A percentile compares a stretch with the other conserved stretches of the same genome.
Conservation (phyloP, 2,113 vertebrate genomes). For the Typhlomys cinereus region DNA sequence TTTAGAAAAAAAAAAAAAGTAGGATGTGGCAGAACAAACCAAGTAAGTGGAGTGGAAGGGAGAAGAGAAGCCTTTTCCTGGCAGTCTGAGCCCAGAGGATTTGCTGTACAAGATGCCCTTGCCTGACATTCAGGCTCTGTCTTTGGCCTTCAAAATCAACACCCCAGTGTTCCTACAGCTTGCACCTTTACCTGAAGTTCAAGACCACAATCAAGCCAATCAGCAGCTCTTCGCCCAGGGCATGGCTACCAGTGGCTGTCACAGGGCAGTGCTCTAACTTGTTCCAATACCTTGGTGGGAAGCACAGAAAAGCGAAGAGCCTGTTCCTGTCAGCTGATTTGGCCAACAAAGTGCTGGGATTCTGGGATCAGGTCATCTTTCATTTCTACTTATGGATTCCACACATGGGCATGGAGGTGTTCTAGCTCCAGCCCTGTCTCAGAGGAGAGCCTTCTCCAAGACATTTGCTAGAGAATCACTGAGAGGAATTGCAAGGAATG, state of each 20-base stretch:
- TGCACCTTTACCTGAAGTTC: constrained; percentile 34
- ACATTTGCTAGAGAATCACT: not conserved
- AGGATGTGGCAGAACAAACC: not conserved
- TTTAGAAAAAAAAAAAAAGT: too few relatives aligned
- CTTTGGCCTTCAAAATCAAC: not conserved
- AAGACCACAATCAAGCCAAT: not conserved
- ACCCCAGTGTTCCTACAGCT: not conserved
- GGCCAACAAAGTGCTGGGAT: not conserved
- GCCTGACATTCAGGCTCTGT: not conserved
- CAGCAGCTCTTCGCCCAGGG: not conserved
- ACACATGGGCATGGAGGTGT: not conserved
- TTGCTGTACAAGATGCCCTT: not conserved
- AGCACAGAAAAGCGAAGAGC: not conserved
- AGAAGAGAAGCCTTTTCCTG: not conserved
- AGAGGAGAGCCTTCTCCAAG: not conserved
- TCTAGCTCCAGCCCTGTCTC: not conserved
- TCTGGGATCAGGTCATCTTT: not conserved
- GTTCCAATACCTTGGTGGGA: not conserved
- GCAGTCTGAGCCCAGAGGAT: not conserved
- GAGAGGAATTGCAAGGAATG: not conserved
- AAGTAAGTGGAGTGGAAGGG: not conserved
- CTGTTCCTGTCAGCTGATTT: not conserved
- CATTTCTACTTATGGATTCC: constrained; percentile 8
- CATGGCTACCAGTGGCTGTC: not conserved
- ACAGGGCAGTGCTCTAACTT: not conserved